Conservation (phyloP, 2,113 vertebrate genomes). For the Corvus hawaiiensis region DNA sequence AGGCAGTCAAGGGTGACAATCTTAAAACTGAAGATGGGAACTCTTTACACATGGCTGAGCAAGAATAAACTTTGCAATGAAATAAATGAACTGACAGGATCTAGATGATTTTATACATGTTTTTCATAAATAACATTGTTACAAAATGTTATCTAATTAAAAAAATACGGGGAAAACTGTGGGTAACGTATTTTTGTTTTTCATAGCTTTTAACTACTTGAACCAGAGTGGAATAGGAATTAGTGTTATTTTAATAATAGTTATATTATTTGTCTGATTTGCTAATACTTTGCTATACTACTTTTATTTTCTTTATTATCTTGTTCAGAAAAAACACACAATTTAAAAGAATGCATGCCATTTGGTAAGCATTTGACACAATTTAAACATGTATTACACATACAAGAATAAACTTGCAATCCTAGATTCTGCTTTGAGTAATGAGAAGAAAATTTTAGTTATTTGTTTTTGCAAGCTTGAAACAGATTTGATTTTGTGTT, state of each 20-base stretch:
- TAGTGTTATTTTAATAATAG: neutral
- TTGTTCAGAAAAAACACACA: neutral
- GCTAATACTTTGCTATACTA: neutral
- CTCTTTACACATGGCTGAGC: neutral
- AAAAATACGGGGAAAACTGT: neutral
- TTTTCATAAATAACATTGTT: neutral
- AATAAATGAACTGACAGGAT: neutral
- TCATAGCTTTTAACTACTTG: neutral
- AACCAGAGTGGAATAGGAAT: neutral
- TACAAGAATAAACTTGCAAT: neutral
- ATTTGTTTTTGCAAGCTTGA: neutral
- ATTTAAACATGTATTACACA: neutral
- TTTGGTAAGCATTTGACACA: neutral
- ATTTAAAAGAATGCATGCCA: neutral
- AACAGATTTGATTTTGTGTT: neutral
- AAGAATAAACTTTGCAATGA: neutral
- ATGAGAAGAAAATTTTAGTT: neutral
- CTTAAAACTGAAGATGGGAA: neutral
- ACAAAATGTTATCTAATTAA: neutral
- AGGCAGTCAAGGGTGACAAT: neutral
- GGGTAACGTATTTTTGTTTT: neutral
- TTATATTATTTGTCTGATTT: neutral
- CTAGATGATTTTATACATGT: neutral
- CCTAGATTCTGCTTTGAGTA: neutral
- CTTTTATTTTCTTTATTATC: neutral